Evolutionary conservation across 2,113 vertebrate species (phyloP), one percentile per base, ranked within the genome.

Genomic region (Oreocharis arfaki): DNA sequence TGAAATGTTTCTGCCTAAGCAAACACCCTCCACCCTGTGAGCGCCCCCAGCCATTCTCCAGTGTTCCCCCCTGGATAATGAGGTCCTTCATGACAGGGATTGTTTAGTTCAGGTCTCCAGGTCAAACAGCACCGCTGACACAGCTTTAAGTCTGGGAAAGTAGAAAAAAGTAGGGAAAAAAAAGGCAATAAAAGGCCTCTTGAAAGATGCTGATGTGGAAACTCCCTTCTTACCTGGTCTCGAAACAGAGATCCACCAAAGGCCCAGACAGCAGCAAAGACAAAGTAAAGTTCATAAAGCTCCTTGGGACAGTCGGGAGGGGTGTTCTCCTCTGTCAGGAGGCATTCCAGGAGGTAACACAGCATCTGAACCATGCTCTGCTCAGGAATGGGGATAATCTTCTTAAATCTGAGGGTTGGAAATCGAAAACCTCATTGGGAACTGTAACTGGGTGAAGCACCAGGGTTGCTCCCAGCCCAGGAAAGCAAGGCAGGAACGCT

Each of bases 221-320:
- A 10, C 16, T 71, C 53, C 19, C 30, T 57, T 75, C 96, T 93
- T 98, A 99, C 99, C 99, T 99, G 99, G 87, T 99, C 99, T 95
- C 99, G 99, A 97, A 99, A 98, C 97, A 99, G 96, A 44, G 98
- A 98, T 82, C 99, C 99, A 13, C 99, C 99, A 27, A 99, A 99
- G 68, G 99, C 99, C 99, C 99, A 99, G 95, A 99, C 93, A 4
- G 98, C 98, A 80, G 99, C 98, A 84, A 99, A 99, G 83, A 99
- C 99, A 95, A 99, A 99, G 94, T 99, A 99, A 61, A 99, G 98
- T 89, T 99, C 99, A 19, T 99, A 99, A 12, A 98, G 98, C 64
- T 99, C 99, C 92, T 99, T 99, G 92, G 98, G 97, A 49, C 98
- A 98, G 95, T 99, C 99, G 0, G 98, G 93, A 39, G 99, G 99